Percentiles rank a stretch among this genome's conserved stretches.
phyloP scores from a whole-genome alignment of 1,140 invertebrate genomes.

The Euwallacea fornicatus region DNA sequence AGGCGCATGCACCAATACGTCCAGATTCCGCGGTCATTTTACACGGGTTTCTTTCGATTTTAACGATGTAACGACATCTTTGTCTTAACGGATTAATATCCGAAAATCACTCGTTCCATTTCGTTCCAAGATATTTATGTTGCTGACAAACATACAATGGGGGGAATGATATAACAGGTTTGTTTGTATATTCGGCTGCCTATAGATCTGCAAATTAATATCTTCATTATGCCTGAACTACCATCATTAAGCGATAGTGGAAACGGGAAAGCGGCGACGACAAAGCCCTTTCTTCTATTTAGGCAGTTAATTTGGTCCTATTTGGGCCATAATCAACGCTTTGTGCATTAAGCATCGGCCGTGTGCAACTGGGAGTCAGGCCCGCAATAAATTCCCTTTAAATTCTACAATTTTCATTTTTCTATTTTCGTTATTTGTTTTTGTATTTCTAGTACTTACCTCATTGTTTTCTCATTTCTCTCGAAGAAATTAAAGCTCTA shows the following conservation, averaged over 20 bases:
- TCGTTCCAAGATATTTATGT: too few relatives aligned
- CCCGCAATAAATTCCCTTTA: too few relatives aligned
- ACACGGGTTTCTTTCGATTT: too few relatives aligned
- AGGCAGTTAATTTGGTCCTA: conserved; percentile 45
- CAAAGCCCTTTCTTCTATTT: conserved; percentile 42
- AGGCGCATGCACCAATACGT: too few relatives aligned
- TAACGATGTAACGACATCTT: too few relatives aligned
- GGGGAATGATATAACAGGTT: too few relatives aligned
- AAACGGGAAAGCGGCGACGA: conserved; percentile 30
- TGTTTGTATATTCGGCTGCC: conserved; percentile 26
- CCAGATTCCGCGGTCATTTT: too few relatives aligned
- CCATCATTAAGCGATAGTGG: conserved; percentile 30
- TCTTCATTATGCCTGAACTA: conserved; percentile 30
- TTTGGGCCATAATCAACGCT: conserved; percentile 47
- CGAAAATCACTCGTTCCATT: too few relatives aligned
- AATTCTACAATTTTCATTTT: too few relatives aligned
- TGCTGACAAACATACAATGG: neutral
- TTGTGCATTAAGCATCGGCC: conserved; percentile 47
- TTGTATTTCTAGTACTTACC: too few relatives aligned
- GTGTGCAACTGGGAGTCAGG: neutral
- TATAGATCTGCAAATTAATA: conserved; percentile 31
- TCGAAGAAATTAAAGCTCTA: neutral
- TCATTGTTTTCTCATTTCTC: neutral
- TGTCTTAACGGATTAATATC: too few relatives aligned
- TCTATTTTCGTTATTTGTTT: too few relatives aligned